phyloP scores from a whole-genome alignment of 37 sponge, comb jelly and placozoan genomes.

The Mnemiopsis leidyi region DNA sequence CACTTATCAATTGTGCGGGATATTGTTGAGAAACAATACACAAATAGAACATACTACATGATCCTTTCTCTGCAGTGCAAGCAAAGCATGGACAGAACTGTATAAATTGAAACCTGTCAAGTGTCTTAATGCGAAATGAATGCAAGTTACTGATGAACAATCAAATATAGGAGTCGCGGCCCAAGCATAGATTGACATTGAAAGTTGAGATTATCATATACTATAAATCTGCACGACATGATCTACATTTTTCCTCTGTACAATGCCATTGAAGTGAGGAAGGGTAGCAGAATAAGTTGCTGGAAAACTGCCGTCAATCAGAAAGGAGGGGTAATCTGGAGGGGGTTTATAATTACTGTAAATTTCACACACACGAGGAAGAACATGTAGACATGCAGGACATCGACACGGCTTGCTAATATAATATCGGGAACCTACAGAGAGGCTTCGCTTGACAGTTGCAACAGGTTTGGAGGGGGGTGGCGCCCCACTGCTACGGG shows the following conservation, averaged over 20 bases:
- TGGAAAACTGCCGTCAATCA: background rate
- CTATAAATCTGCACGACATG: no score
- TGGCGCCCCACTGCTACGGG: background rate
- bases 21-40: no score
- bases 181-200: no score
- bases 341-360: background rate
- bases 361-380: background rate
- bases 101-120: background rate
- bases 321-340: background rate
- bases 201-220: no score
- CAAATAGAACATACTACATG: no score
- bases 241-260: no score
- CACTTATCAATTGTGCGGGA: no score
- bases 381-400: background rate
- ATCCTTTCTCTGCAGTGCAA: background rate
- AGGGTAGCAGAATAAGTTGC: no score
- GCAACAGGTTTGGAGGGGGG: background rate
- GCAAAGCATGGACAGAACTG: background rate
- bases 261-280: no score
- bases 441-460: background rate
- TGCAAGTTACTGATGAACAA: background rate
- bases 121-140: background rate
- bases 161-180: no score
- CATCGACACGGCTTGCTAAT: background rate
- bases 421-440: conserved; percentile 43